Conservation (phyloP, 1,140 invertebrate species). For the Drosophila sturtevanti region DNA sequence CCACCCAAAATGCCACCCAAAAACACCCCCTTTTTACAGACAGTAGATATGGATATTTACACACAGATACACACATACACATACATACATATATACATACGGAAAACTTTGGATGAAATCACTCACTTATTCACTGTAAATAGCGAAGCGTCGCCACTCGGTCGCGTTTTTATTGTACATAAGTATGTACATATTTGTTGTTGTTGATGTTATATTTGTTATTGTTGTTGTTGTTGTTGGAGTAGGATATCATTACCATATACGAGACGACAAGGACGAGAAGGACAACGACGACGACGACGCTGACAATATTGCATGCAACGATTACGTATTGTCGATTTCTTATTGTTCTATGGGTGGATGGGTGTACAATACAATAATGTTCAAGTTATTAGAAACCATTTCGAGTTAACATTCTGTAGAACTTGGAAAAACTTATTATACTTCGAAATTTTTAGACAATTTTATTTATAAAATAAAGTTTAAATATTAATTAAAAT, state of each 20-base stretch:
- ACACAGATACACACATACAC: background rate
- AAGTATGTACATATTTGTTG: conserved; percentile 26
- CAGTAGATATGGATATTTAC: conserved; percentile 8
- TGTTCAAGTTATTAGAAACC: background rate
- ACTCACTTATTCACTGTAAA: conserved; percentile 46
- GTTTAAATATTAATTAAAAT: too few species aligned
- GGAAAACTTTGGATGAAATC: conserved; percentile 53
- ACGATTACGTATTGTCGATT: conserved; percentile 50
- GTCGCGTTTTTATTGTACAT: conserved; percentile 47
- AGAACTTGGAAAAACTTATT: too few species aligned
- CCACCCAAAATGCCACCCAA: conserved; percentile 28
- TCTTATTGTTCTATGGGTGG: conserved; percentile 14
- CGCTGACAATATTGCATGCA: conserved; percentile 62
- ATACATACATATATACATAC: background rate
- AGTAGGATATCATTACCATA: conserved; percentile 78
- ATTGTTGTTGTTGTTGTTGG: conserved; percentile 34
- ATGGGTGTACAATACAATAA: background rate
- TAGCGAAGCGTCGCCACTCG: conserved; percentile 62
- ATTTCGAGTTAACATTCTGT: too few species aligned
- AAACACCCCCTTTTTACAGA: conserved; percentile 4
- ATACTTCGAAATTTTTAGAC: too few species aligned
- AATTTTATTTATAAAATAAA: too few species aligned
- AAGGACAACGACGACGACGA: conserved; percentile 20
- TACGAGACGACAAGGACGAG: conserved; percentile 19
- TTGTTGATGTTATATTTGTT: conserved; percentile 20